Evolutionary conservation across 2,888 invertebrate species (phyloP), one percentile per base, ranked within the genome.

Genomic region (Erebia ligea): DNA sequence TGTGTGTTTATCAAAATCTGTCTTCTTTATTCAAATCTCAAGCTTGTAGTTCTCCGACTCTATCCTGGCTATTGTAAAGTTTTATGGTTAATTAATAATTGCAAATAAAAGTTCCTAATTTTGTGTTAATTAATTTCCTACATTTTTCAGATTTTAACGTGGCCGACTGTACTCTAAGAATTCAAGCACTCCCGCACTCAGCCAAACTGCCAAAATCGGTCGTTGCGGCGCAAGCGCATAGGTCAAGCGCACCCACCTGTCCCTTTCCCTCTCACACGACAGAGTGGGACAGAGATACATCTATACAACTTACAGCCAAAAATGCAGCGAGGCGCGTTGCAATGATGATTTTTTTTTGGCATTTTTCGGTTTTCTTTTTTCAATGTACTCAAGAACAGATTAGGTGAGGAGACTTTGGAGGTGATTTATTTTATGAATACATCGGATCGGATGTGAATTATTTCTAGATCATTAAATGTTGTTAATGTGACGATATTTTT

Each of bases 151-250:
- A 11, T 57, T 13, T 25, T 54, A 69, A 4, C 50, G 67, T 64
- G 15, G 64, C 68, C 68, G 54, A 71, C 70, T 73, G 77, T 78
- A 78, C 76, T 63, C 56, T 67, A 71, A 66, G 75, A 75, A 78
- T 77, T 78, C 76, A 73, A 75, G 78, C 77, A 76, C 78, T 72
- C 70, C 76, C 79, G 77, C 72, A 74, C 76, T 67, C 68, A 73
- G 67, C 71, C 81, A 79, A 82, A 84, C 83, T 81, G 81, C 86
- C 87, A 82, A 88, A 88, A 87, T 87, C 85, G 86, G 84, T 82
- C 81, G 80, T 69, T 73, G 76, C 77, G 75, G 79, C 81, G 79
- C 82, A 78, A 76, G 83, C 86, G 86, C 87, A 88, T 88, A 88
- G 88, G 87, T 88, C 88, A 87, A 87, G 84, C 85, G 84, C 85